Percentiles rank a stretch among this genome's conserved stretches.
Evolutionary conservation across 2,797 vertebrate genomes (phyloP).

Genomic region (Danionella dracula): DNA sequence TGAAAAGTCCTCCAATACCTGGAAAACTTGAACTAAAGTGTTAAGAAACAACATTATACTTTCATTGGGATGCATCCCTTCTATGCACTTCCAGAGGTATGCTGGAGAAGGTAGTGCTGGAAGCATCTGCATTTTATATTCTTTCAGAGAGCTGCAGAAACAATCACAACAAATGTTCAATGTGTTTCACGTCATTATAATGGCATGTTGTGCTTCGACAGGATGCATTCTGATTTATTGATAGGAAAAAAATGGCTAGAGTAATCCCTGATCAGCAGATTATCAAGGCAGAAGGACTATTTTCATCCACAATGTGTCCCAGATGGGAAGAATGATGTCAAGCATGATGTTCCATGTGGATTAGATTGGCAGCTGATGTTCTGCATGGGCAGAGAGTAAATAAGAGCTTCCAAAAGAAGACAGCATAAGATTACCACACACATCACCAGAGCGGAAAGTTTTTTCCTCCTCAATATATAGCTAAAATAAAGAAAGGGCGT

Average conservation of each 20-base stretch:
- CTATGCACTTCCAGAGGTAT: no score
- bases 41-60: no score
- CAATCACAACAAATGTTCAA: no score
- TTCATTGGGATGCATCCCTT: no score
- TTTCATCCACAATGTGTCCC: conserved; percentile 44
- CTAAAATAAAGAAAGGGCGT: background rate
- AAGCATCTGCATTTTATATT: no score
- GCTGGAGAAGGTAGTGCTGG: no score
- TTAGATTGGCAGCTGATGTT: conserved; percentile 50
- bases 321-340: conserved; percentile 47
- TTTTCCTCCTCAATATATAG: background rate
- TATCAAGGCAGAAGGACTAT: conserved; percentile 35
- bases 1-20: no score
- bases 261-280: conserved; percentile 44
- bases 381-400: conserved; percentile 35
- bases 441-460: background rate
- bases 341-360: conserved; percentile 51
- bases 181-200: no score
- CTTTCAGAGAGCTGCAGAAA: no score
- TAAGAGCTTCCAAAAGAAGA: conserved; percentile 44
- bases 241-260: conserved; percentile 1
- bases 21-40: no score
- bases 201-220: background rate
- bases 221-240: background rate
- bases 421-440: conserved; percentile 15